These are phyloP conservation scores for Diaprepes abbreviatus DNA, from an alignment of 2,888 invertebrate species.

Conservation along the genomic window DNA sequence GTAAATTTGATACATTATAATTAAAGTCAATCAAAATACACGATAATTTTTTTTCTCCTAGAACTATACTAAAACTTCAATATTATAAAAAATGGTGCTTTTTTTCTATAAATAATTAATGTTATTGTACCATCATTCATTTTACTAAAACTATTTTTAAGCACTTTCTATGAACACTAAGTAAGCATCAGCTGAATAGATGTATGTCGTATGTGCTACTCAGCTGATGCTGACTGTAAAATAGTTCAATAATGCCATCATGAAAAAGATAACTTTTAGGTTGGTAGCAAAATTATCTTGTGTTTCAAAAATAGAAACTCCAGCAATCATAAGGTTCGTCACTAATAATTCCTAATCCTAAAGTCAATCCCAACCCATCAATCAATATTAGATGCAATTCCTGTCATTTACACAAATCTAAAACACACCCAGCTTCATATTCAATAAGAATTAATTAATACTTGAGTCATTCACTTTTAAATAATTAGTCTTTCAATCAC, in stretches of 20 bases:
- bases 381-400: constrained; percentile 14
- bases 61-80: too few relatives aligned
- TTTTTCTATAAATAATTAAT: constrained; percentile 4
- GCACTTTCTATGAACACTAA: background rate
- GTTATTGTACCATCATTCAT: constrained; percentile 6
- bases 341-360: background rate
- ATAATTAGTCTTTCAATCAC: background rate
- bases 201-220: too few relatives aligned
- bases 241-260: too few relatives aligned
- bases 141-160: constrained; percentile 1
- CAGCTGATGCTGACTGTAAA: too few relatives aligned
- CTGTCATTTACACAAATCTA: background rate
- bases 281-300: too few relatives aligned
- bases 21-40: too few relatives aligned
- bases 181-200: background rate
- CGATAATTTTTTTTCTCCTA: too few relatives aligned
- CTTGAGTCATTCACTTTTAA: background rate
- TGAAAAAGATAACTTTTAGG: too few relatives aligned
- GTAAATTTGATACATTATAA: too few relatives aligned
- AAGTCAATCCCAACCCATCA: constrained; percentile 1
- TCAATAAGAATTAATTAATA: background rate
- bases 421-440: background rate
- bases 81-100: background rate
- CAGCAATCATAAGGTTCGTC: too few relatives aligned
- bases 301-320: too few relatives aligned